A percentile compares a stretch with the other conserved stretches of the same genome.
Evolutionary conservation across 2,888 invertebrate genomes (phyloP).

Genomic region (Orchesella flavescens): DNA sequence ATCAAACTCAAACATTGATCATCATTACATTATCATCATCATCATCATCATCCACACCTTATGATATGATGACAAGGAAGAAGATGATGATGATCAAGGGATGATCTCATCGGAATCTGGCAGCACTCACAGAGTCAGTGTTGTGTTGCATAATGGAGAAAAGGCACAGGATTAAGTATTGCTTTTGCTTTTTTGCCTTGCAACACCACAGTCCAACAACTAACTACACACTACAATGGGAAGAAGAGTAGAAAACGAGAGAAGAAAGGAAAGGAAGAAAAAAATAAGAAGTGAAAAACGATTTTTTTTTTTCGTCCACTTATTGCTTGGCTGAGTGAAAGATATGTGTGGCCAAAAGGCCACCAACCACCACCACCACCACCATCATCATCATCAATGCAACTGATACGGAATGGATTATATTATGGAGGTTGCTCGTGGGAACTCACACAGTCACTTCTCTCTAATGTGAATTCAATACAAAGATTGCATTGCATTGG

Average conservation of each 20-base stretch:
- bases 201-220: background rate
- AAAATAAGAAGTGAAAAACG: constrained; percentile 21
- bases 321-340: constrained; percentile 22
- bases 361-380: constrained; percentile 47
- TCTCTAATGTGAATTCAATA: constrained; percentile 55
- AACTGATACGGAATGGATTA: constrained; percentile 64
- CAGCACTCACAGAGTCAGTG: constrained; percentile 1
- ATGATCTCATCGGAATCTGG: constrained; percentile 1
- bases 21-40: constrained; percentile 10
- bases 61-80: too few species aligned
- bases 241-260: constrained; percentile 32
- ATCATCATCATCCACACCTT: constrained; percentile 7
- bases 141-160: constrained; percentile 48
- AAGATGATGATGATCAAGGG: too few species aligned
- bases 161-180: constrained; percentile 20
- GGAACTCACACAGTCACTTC: constrained; percentile 61
- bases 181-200: background rate
- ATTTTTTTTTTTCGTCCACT: constrained; percentile 15
- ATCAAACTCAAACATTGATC: constrained; percentile 42
- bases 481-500: constrained; percentile 31
- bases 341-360: constrained; percentile 66
- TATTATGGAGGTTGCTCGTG: constrained; percentile 36
- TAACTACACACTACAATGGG: constrained; percentile 45
- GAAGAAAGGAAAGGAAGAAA: constrained; percentile 22
- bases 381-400: constrained; percentile 43